These are phyloP conservation scores for Poeciliopsis gracilis DNA, from an alignment of 2,797 vertebrate genomes.

Conservation along the genomic window DNA sequence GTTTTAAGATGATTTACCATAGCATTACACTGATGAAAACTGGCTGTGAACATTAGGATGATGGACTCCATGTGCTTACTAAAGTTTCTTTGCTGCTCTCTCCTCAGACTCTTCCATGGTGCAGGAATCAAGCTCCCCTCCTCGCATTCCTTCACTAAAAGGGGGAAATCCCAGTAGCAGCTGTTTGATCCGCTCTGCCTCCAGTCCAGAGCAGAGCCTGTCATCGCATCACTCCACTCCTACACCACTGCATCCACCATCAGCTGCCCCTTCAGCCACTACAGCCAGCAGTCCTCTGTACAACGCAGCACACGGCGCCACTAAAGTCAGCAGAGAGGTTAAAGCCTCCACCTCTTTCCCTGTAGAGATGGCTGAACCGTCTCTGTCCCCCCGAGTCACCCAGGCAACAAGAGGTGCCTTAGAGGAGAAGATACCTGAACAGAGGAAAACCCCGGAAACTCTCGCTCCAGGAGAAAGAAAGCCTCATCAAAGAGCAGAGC, in stretches of 20 bases:
- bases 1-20: neutral
- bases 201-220: conserved; percentile 51
- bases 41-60: neutral
- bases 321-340: conserved; percentile 38
- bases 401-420: conserved; percentile 13
- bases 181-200: conserved; percentile 55
- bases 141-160: conserved; percentile 84
- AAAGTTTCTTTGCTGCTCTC: conserved; percentile 7
- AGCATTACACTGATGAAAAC: neutral
- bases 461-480: conserved; percentile 8
- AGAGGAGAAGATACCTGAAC: conserved; percentile 22
- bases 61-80: neutral
- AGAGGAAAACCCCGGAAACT: conserved; percentile 16
- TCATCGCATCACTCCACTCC: conserved; percentile 27
- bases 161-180: conserved; percentile 80
- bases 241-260: conserved; percentile 32
- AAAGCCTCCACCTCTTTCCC: conserved; percentile 19
- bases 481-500: conserved; percentile 19
- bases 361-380: conserved; percentile 22
- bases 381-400: conserved; percentile 1
- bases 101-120: conserved; percentile 62
- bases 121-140: conserved; percentile 80
- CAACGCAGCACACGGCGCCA: conserved; percentile 24
- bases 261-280: conserved; percentile 56
- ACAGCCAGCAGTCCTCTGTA: conserved; percentile 10